A percentile compares a stretch with the other conserved stretches of the same genome.
phyloP scores from a whole-genome alignment of 2,888 invertebrate species.

The Seira sanloemensis region DNA sequence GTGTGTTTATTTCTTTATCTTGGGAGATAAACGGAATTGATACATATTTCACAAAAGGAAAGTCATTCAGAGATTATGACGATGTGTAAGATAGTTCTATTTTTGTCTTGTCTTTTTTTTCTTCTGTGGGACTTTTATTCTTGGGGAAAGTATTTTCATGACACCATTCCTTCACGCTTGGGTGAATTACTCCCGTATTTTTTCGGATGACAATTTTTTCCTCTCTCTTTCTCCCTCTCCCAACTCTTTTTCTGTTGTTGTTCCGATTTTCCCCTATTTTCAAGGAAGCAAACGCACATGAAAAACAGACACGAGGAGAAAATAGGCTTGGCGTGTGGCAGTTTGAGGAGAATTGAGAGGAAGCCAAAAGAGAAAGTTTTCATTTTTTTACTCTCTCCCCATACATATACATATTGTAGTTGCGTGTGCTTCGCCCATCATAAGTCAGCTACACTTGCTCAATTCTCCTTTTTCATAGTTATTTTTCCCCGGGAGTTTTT shows the following conservation, averaged over 20 bases:
- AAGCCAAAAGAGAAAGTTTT: slow-evolving; percentile 39
- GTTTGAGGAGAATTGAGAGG: slow-evolving; percentile 28
- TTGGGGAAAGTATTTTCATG: slow-evolving; percentile 10
- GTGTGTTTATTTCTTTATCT: too few species aligned
- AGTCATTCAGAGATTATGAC: too few species aligned
- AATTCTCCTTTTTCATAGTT: background rate
- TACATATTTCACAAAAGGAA: too few species aligned
- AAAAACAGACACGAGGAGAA: background rate
- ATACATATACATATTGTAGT: background rate
- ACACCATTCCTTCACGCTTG: slow-evolving; percentile 14
- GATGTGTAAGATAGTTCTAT: too few species aligned
- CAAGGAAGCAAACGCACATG: too few species aligned
- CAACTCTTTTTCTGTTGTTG: slow-evolving; percentile 7
- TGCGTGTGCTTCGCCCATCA: slow-evolving; percentile 23
- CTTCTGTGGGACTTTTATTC: too few species aligned
- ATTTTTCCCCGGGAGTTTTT: slow-evolving; percentile 7
- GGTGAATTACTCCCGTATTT: background rate
- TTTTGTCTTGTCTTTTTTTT: too few species aligned
- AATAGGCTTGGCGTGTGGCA: background rate
- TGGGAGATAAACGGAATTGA: too few species aligned
- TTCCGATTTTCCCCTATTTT: slow-evolving; percentile 44
- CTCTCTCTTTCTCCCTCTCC: too few species aligned
- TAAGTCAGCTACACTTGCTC: slow-evolving; percentile 33
- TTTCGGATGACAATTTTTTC: background rate
- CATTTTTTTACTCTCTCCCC: background rate